Evolutionary conservation across 2,888 invertebrate genomes (phyloP), one percentile per base, ranked within the genome.

Genomic region (Trachelus tabidus): DNA sequence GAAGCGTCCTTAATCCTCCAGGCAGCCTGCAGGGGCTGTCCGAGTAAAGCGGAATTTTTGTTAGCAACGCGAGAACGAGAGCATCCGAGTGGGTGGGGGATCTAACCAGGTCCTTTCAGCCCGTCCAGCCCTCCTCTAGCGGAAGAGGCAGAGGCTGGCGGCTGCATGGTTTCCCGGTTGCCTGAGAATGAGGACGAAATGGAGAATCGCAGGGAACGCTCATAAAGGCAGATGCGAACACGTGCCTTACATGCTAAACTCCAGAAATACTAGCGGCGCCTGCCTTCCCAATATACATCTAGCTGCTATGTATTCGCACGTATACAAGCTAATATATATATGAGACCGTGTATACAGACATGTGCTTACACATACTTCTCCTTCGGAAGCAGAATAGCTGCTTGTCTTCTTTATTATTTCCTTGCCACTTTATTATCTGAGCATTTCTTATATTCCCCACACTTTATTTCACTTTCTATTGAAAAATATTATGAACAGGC

Each of bases 141-240:
- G 69, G 73, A 40, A 23, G 71, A 78, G 37, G 34, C 3, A 33
- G 33, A 75, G 68, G 75, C 31, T 33, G 40, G 78, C 69, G 40
- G 78, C 73, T 83, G 85, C 81, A 82, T 84, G 83, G 82, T 73
- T 83, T 84, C 80, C 82, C 83, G 83, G 83, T 81, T 80, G 69
- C 33, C 69, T 11, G 86, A 87, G 88, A 90, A 90, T 87, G 88
- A 89, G 89, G 85, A 87, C 87, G 89, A 89, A 88, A 89, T 86
- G 88, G 87, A 85, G 87, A 89, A 89, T 88, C 86, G 87, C 87
- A 82, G 85, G 85, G 86, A 90, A 87, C 87, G 86, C 88, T 90
- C 90, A 89, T 91, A 90, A 90, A 90, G 89, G 88, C 87, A 87
- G 89, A 90, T 89, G 89, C 88, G 88, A 89, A 88, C 89, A 89